Evolutionary conservation across 2,888 invertebrate genomes (phyloP), one percentile per base, ranked within the genome.

Genomic region (Oligia strigilis): DNA sequence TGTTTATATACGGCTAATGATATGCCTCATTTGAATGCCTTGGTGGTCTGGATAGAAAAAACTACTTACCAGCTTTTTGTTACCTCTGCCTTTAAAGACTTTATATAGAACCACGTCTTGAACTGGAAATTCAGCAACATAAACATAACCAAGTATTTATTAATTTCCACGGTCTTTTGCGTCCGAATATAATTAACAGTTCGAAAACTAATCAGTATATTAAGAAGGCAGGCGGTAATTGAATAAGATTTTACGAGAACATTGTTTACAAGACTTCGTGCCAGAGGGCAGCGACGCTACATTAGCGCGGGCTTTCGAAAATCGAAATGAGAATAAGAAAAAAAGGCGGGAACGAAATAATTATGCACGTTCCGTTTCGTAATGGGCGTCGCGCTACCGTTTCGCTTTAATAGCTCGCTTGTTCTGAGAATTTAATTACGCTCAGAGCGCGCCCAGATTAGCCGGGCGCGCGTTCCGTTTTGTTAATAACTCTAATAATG

Each of bases 371-470:
- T 96, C 96, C 95, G 95, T 96, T 95, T 95, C 93, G 95, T 96
- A 96, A 97, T 97, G 96, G 94, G 95, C 94, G 95, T 95, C 95
- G 95, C 94, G 96, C 96, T 97, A 97, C 97, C 95, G 97, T 97
- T 96, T 95, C 95, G 95, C 94, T 96, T 96, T 97, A 96, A 96
- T 95, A 96, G 95, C 95, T 94, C 94, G 95, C 96, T 96, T 96
- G 96, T 97, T 97, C 96, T 94, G 95, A 95, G 97, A 96, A 96
- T 96, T 96, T 97, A 96, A 97, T 97, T 96, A 97, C 93, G 94
- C 92, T 91, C 94, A 91, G 92, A 94, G 94, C 92, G 94, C 92
- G 93, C 94, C 94, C 94, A 95, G 97, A 96, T 97, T 97, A 97
- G 96, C 94, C 91, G 92, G 89, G 93, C 93, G 92, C 92, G 93